Conservation (phyloP, 2,113 vertebrate genomes). For the Vombatus ursinus region DNA sequence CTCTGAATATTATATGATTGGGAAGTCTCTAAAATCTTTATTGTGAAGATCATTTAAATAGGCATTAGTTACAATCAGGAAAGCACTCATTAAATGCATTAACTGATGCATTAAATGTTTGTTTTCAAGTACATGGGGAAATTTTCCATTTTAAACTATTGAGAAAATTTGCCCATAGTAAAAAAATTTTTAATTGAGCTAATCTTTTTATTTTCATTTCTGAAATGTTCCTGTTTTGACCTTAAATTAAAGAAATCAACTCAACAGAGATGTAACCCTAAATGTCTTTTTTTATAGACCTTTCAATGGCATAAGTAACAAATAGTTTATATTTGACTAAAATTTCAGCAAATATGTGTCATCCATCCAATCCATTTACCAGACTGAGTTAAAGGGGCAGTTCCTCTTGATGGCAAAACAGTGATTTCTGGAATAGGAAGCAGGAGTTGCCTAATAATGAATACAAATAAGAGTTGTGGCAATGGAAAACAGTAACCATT, state of each 20-base stretch:
- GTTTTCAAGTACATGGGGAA: conserved; percentile 52
- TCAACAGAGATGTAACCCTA: neutral
- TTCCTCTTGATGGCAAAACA: neutral
- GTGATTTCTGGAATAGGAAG: neutral
- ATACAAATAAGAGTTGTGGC: neutral
- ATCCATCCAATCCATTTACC: neutral
- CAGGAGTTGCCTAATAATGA: neutral
- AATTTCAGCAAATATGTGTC: neutral
- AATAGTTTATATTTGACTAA: neutral
- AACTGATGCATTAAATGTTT: conserved; percentile 35
- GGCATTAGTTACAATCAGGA: conserved; percentile 44
- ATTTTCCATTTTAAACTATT: conserved; percentile 69
- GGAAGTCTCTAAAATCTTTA: conserved; percentile 45
- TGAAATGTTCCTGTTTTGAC: conserved; percentile 56
- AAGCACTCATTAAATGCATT: conserved; percentile 52
- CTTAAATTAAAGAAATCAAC: conserved; percentile 38
- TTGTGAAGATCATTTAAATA: conserved; percentile 60
- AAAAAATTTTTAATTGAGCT: conserved; percentile 60
- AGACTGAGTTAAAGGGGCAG: neutral
- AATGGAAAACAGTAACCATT: neutral
- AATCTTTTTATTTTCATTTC: conserved; percentile 54
- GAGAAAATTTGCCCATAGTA: conserved; percentile 56
- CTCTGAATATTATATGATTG: neutral
- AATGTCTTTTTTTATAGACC: neutral
- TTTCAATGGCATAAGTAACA: neutral